Conservation (phyloP, 2,113 vertebrate species). For the human region DNA sequence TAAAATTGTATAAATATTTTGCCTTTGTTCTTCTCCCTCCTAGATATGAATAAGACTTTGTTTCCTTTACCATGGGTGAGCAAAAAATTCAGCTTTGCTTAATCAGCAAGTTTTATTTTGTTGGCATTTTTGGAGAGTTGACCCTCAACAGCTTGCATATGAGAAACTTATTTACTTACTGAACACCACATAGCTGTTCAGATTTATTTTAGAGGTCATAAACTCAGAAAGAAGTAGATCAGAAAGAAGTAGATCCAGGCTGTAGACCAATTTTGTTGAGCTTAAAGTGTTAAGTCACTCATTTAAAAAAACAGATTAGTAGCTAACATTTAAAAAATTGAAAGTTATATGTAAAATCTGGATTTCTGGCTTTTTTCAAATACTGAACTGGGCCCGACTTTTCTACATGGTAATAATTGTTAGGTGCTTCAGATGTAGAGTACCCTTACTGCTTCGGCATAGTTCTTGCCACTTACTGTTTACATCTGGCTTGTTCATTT, state of each 20-base stretch:
- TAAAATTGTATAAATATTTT: not conserved
- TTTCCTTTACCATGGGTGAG: not conserved
- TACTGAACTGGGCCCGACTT: not conserved
- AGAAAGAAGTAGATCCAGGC: not conserved
- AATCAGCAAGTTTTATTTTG: not conserved
- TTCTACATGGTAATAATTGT: not conserved
- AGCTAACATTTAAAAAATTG: not conserved
- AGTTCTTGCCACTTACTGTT: not conserved
- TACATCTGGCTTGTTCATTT: not conserved
- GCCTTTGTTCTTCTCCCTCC: not conserved
- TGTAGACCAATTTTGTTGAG: not conserved
- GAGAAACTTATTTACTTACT: not conserved
- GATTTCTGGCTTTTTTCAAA: not conserved
- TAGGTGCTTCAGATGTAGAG: not conserved
- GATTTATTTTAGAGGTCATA: not conserved
- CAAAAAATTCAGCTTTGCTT: not conserved
- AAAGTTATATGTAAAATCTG: conserved; percentile 2
- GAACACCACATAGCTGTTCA: not conserved
- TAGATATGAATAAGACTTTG: not conserved
- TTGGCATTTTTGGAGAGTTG: not conserved
- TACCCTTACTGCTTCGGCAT: not conserved
- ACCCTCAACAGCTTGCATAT: not conserved
- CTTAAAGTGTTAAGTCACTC: not conserved
- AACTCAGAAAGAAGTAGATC: not conserved
- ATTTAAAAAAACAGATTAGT: not conserved